Percentiles rank a stretch among this genome's conserved stretches.
These are phyloP conservation scores for Plagiodera versicolora DNA, from an alignment of 2,888 invertebrate genomes.

Conservation along the genomic window DNA sequence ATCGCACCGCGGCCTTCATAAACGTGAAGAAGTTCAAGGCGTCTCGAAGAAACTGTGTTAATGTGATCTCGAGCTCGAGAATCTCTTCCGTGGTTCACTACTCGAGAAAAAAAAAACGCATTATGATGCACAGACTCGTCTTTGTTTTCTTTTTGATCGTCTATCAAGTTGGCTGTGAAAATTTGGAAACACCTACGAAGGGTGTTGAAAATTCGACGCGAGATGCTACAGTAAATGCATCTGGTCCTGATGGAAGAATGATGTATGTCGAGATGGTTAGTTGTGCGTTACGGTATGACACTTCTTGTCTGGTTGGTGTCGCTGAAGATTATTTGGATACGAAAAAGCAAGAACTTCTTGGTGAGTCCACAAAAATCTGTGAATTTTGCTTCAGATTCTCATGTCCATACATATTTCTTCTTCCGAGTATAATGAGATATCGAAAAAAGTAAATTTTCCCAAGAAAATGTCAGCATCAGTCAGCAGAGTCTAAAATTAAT, in stretches of 20 bases:
- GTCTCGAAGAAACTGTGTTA: conserved; percentile 30
- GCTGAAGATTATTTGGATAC: conserved; percentile 39
- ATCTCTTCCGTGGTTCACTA: background rate
- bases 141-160: conserved; percentile 22
- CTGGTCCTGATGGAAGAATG: conserved; percentile 12
- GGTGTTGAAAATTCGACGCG: conserved; percentile 12
- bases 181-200: conserved; percentile 8
- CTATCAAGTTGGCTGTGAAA: conserved; percentile 20
- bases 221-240: conserved; percentile 11
- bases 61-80: conserved; percentile 15
- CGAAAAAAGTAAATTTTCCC: too few species aligned
- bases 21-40: conserved; percentile 50
- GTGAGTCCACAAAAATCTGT: conserved; percentile 32
- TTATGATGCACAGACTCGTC: conserved; percentile 27
- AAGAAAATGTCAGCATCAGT: too few species aligned
- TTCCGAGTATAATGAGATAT: too few species aligned
- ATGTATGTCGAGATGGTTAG: conserved; percentile 36
- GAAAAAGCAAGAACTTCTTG: conserved; percentile 37
- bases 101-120: background rate
- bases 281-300: conserved; percentile 40
- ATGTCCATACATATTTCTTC: too few species aligned
- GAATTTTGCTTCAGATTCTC: background rate
- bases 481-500: too few species aligned
- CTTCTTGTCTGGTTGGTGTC: conserved; percentile 41
- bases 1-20: conserved; percentile 46